Percentiles rank a stretch among this genome's conserved stretches.
Evolutionary conservation across 2,888 invertebrate genomes (phyloP).

Genomic region (Agapostemon virescens): DNA sequence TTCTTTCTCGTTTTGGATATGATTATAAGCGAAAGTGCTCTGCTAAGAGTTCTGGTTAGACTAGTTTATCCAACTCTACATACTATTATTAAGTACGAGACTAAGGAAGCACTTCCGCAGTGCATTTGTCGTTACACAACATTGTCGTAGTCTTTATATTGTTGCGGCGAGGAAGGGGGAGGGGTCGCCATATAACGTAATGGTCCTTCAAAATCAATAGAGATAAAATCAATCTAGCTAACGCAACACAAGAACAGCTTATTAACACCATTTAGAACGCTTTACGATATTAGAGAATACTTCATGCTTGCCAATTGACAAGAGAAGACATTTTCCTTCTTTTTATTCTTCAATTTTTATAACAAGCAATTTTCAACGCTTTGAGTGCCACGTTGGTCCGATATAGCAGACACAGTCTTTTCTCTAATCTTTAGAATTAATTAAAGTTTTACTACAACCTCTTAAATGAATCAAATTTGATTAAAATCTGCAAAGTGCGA

Average conservation of each 20-base stretch:
- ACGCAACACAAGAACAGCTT: not conserved
- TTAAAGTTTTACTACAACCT: not conserved
- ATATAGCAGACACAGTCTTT: not conserved
- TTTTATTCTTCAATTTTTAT: not conserved
- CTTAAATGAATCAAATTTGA: not conserved
- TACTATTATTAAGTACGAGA: constrained; percentile 39
- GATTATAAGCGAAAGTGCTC: constrained; percentile 14
- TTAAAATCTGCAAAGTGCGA: not conserved
- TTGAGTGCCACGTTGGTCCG: not conserved
- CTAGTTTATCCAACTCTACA: constrained; percentile 41
- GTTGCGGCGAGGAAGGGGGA: not conserved
- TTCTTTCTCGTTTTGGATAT: no score
- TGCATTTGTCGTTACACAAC: constrained; percentile 11
- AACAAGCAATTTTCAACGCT: not conserved
- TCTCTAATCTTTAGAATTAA: not conserved
- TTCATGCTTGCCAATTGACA: not conserved
- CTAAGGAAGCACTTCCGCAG: constrained; percentile 12
- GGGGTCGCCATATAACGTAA: not conserved
- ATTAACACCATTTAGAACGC: not conserved
- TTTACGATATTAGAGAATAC: no score
- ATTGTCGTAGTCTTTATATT: constrained; percentile 25
- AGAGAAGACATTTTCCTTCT: not conserved
- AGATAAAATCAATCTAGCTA: not conserved
- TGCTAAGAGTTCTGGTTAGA: constrained; percentile 31
- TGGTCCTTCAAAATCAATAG: constrained; percentile 2